Conservation (phyloP, 2,113 vertebrate species). For the Mungos mungo region DNA sequence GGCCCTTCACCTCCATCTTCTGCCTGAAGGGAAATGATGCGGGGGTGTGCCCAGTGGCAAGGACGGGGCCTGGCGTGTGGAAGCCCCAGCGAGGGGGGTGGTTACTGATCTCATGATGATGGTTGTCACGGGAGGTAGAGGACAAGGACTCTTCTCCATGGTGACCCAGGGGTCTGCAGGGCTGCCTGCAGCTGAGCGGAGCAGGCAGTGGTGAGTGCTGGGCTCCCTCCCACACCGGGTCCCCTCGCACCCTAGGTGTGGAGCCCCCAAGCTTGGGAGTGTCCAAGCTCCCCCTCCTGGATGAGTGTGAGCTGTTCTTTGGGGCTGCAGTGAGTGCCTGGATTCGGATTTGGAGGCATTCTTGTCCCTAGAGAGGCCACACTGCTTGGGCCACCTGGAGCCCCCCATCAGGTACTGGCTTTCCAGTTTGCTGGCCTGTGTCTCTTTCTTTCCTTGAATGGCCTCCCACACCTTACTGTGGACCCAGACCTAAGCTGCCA, state of each 20-base stretch:
- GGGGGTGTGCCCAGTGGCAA: accelerated
- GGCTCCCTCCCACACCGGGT: accelerated
- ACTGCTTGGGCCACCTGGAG: not conserved
- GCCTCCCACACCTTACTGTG: accelerated
- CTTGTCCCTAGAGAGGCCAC: not conserved
- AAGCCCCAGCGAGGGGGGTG: not conserved
- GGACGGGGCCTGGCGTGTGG: accelerated
- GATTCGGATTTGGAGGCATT: accelerated
- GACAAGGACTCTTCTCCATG: not conserved
- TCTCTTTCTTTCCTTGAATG: not conserved
- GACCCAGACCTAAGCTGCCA: not conserved
- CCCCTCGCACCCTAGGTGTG: accelerated
- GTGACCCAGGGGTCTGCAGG: not conserved
- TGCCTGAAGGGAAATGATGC: not conserved
- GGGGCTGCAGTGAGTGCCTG: not conserved
- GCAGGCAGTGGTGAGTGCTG: not conserved
- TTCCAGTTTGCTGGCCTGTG: not conserved
- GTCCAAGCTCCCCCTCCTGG: too few relatives aligned
- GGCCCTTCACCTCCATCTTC: not conserved
- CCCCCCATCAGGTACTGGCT: not conserved
- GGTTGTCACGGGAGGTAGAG: accelerated
- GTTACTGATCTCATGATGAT: accelerated
- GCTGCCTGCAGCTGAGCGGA: not conserved
- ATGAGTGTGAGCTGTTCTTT: not conserved
- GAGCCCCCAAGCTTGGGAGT: not conserved